These are phyloP conservation scores for Lasioglossum albipes DNA, from an alignment of 1,140 invertebrate genomes.

Conservation along the genomic window DNA sequence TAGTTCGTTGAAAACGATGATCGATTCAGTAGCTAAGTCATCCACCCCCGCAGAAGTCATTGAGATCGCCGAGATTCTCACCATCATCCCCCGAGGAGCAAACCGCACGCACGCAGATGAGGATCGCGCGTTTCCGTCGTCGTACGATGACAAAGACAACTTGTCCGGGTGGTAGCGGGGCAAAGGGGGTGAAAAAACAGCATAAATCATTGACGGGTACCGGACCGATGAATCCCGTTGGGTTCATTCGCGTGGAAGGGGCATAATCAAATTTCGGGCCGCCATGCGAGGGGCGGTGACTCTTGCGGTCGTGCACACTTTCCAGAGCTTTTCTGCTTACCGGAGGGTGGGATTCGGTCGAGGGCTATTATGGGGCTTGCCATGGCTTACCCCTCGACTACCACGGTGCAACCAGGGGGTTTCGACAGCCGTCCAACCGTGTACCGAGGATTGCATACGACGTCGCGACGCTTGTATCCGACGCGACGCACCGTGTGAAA, in stretches of 20 bases:
- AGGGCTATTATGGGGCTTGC: conserved; percentile 66
- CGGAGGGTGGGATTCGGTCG: conserved; percentile 60
- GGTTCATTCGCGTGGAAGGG: conserved; percentile 62
- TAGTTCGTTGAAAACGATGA: too few relatives aligned
- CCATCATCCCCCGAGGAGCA: not conserved
- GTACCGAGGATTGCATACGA: conserved; percentile 48
- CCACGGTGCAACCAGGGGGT: not conserved
- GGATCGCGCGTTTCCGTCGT: conserved; percentile 11
- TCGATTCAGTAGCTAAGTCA: too few relatives aligned
- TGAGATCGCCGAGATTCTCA: not conserved
- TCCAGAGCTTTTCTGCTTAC: conserved; percentile 58
- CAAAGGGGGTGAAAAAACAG: conserved; percentile 11
- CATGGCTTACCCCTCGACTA: conserved; percentile 36
- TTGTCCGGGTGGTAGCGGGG: conserved; percentile 41
- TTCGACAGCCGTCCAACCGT: conserved; percentile 28
- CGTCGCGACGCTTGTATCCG: conserved; percentile 15
- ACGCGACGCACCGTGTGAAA: conserved; percentile 26
- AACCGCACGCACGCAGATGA: not conserved
- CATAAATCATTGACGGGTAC: conserved; percentile 60
- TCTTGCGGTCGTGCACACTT: conserved; percentile 64
- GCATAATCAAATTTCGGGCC: conserved; percentile 67
- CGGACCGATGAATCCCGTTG: conserved; percentile 57
- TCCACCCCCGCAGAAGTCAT: not conserved
- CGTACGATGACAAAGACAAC: conserved; percentile 53
- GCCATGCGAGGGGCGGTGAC: conserved; percentile 67